Base-by-base conservation (phyloP, 1,140 invertebrate genomes). In the Tetramorium parvispinum region DNA sequence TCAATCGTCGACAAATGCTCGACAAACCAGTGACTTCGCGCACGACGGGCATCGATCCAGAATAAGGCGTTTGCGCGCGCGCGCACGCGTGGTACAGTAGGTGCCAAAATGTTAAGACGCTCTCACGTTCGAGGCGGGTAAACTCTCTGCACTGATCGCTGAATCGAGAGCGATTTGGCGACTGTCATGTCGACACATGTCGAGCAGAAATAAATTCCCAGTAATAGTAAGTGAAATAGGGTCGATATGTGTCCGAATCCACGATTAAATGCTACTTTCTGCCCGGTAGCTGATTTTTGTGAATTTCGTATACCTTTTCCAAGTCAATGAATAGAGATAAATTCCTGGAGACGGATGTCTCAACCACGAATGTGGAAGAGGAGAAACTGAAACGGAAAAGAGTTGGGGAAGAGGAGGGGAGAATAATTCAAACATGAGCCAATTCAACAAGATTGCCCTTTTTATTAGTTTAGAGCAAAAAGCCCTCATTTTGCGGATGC, bases 1-100 rank as follows among this genome's bases (percentile, higher is more conserved):
- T 6, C 53, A 49, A 37, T 49, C 68, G 55, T 11, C n/a, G 32
- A 32, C 32, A 32, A 32, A 59, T 32, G 18, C 21, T 43, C 18
- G 49, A 27, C 53, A 46, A 73, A 83, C 55, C 75, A 46, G 79
- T 83, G 68, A 71, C 53, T 53, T 73, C 53, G 40, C 40, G 40
- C 18, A 55, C 21, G 49, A 55, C 73, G 53, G 40, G 24, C 79
- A 83, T 83, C 24, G 68, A 83, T 83, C 79, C 79, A 83, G 68
- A 75, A 49, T 61, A 13, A 75, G 24, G 37, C 13, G 18, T 13
- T 6, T 8, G 46, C 37, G 66, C 66, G 40, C 37, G 79, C 49
- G 11, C 27, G 57, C 4, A 6, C 13, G 24, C 46, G 8, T 49
- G 24, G 57, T 81, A 68, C 46, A 68, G 63, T 81, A 24, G 2